Base-by-base conservation (phyloP, 2,113 vertebrate genomes). In the Lota lota region DNA sequence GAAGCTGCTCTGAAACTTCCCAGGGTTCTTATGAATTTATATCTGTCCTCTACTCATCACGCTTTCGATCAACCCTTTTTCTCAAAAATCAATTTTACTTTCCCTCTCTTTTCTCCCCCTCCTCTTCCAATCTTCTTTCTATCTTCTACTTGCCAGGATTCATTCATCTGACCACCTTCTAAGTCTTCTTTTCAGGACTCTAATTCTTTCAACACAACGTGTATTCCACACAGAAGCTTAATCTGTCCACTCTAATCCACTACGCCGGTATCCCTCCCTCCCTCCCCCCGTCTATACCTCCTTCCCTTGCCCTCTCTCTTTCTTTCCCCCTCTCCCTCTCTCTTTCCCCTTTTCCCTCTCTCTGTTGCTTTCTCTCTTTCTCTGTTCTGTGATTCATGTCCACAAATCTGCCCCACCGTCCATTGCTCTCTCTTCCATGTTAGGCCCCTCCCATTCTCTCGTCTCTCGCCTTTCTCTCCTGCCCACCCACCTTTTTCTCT, bases 161-260 rank as follows among this genome's bases (percentile, higher is more conserved):
- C 61, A 70, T 71, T 81, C 80, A 81, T 83, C 78, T 57, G 36
- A 73, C 81, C 73, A 84, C 78, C 70, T 83, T 82, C 74, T 83
- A 86, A 87, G 64, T 79, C 76, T 36, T 51, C 75, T 72, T 88
- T 88, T 89, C 83, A 88, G 72, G 69, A 81, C 80, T 84, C 80
- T 86, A 68, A 85, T 84, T 86, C 85, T 85, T 86, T 88, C 68
- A 83, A 58, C 72, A 50, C 66, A 60, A 77, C 79, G 84, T 89
- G 87, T 90, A 89, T 90, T 90, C 85, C 87, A 77, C 78, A 88
- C 84, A 83, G 85, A 69, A 78, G 78, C 87, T 88, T 91, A 91
- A 90, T 90, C 89, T 89, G 84, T 83, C 73, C 82, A 67, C 78
- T 85, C 86, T 91, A 91, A 92, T 92, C 90, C 91, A 89, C 85